These are phyloP conservation scores for Numenius arquata DNA, from an alignment of 2,113 vertebrate species.

Conservation along the genomic window DNA sequence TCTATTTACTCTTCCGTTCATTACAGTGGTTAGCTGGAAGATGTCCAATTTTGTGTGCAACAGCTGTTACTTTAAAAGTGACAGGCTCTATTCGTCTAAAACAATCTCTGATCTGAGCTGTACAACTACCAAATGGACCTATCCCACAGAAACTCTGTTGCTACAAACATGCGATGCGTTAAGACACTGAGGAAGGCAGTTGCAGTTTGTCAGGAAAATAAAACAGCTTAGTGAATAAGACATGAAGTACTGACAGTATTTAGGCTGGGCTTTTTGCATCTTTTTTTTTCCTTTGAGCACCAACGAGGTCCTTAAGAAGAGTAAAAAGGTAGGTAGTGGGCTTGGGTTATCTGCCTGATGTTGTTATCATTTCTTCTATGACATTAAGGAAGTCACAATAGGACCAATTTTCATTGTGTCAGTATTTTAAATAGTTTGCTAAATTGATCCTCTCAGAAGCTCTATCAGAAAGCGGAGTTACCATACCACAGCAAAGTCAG, in stretches of 20 bases:
- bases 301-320: not conserved
- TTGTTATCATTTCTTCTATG: not conserved
- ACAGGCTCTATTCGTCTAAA: constrained; percentile 41
- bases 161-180: not conserved
- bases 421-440: not conserved
- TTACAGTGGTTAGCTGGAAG: constrained; percentile 32
- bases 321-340: not conserved
- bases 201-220: not conserved
- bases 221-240: not conserved
- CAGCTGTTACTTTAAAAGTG: constrained; percentile 57
- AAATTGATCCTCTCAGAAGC: not conserved
- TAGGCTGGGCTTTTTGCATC: not conserved
- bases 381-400: not conserved
- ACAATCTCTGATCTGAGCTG: not conserved
- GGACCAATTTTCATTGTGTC: not conserved
- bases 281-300: not conserved
- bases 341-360: not conserved
- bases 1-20: constrained; percentile 16
- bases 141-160: not conserved
- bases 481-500: not conserved
- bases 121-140: not conserved
- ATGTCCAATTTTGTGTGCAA: constrained; percentile 25
- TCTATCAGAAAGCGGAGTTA: not conserved
- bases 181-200: not conserved
- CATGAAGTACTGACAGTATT: not conserved